phyloP scores from a whole-genome alignment of 2,113 vertebrate species.

The Cinclus mexicanus region DNA sequence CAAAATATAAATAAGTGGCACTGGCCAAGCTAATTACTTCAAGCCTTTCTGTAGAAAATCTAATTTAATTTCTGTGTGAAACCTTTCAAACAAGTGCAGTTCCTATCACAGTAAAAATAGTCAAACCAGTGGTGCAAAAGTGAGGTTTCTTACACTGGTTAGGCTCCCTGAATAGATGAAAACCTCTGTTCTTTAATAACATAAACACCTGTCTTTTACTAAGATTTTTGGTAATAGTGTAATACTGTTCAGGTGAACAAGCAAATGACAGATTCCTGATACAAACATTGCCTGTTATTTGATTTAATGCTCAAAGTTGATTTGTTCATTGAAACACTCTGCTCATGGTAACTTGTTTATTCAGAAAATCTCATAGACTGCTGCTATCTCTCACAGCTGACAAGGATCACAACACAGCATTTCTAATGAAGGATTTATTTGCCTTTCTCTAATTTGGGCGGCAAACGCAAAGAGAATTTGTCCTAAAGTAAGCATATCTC shows the following conservation, averaged over 20 bases:
- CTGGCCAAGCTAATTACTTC: background rate
- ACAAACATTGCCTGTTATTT: background rate
- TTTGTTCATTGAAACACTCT: background rate
- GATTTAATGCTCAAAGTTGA: background rate
- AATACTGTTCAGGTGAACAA: background rate
- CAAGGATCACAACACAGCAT: background rate
- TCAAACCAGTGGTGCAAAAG: background rate
- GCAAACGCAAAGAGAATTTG: slow-evolving; percentile 10
- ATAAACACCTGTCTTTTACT: background rate
- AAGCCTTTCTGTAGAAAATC: background rate
- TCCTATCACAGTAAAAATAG: background rate
- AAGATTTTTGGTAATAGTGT: background rate
- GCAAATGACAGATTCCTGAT: background rate
- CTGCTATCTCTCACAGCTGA: background rate
- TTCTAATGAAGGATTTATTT: slow-evolving; percentile 36
- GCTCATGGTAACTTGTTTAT: background rate
- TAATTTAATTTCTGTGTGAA: background rate
- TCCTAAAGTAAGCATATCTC: slow-evolving; percentile 22
- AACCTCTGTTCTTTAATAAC: background rate
- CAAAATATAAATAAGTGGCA: background rate
- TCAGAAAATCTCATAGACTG: background rate
- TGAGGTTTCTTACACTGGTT: background rate
- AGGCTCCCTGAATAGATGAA: background rate
- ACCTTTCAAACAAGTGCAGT: background rate
- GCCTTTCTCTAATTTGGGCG: background rate